Evolutionary conservation across 2,113 vertebrate genomes (phyloP), one percentile per base, ranked within the genome.

Genomic region (Neotragus pygmaeus): DNA sequence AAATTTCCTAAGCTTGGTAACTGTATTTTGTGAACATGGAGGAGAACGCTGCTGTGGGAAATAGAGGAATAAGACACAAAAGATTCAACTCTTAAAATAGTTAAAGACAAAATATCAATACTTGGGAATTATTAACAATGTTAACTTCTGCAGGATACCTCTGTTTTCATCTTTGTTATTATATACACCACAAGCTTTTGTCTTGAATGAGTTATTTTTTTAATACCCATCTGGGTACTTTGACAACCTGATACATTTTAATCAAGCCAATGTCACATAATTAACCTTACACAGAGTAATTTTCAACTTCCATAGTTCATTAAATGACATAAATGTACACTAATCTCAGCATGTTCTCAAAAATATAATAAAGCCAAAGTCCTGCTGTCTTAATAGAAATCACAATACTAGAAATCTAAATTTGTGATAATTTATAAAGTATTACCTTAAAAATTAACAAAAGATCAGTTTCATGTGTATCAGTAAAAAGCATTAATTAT

Each of bases 291-390:
- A 85, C 25, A 75, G 6, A 91, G 60, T 90, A 93, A 90, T 90
- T 90, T 92, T 81, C 36, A 95, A 81, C 45, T 47, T 55, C 9
- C 3, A 75, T 19, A n/a, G 39, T 88, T 88, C 23, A 88, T 66
- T 82, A 88, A 92, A 53, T 66, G 39, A 95, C 30, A 93, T 27
- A 82, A 80, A 87, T 33, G 49, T 66, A 14, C 17, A 60, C 53
- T 95, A 75, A 83, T 88, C 90, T 94, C 13, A 83, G 9, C 49
- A 77, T 77, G 27, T 16, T 77, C 39, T 78, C 87, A 88, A 83
- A 97, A 91, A 91, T 30, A 90, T 47, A 53, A 49, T 45, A 77
- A 91, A 91, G 87, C 45, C 14, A 83, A 91, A 96, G 66, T 47
- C 16, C 11, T 16, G 3, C 47, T 91, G 53, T 49, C 15, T 83